Conservation (phyloP, 1,140 invertebrate genomes). For the Heliconius hermathena region DNA sequence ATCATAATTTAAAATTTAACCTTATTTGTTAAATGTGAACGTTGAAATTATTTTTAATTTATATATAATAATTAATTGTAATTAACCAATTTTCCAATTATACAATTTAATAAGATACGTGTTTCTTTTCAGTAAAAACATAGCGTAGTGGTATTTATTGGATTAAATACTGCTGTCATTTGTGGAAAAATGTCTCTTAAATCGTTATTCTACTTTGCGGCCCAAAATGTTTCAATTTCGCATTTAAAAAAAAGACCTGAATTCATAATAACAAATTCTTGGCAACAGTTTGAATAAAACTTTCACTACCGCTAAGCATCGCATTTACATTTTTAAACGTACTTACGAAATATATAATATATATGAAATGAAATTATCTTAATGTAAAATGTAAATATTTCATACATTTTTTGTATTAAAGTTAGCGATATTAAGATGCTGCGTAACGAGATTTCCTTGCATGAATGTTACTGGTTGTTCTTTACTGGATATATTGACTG, state of each 20-base stretch:
- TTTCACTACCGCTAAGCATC: conserved; percentile 30
- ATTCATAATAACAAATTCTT: conserved; percentile 19
- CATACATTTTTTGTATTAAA: conserved; percentile 17
- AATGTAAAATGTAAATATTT: conserved; percentile 15
- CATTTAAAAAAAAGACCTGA: conserved; percentile 8
- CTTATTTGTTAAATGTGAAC: neutral
- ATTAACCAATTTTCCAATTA: neutral
- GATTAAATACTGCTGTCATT: neutral
- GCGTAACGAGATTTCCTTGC: conserved; percentile 83
- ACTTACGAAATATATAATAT: conserved; percentile 15
- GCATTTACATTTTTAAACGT: conserved; percentile 22
- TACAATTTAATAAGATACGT: neutral
- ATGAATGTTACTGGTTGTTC: conserved; percentile 66
- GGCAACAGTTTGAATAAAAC: conserved; percentile 24
- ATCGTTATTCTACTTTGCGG: neutral
- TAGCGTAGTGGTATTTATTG: neutral
- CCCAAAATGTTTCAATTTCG: conserved; percentile 22
- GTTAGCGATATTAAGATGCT: conserved; percentile 35
- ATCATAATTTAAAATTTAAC: neutral
- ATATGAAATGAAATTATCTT: conserved; percentile 17
- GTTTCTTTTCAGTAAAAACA: neutral
- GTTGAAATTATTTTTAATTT: neutral
- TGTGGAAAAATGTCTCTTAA: neutral
- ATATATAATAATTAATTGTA: neutral
- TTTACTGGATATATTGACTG: conserved; percentile 24